A percentile compares a stretch with the other conserved stretches of the same genome.
Evolutionary conservation across 2,888 invertebrate species (phyloP).

Genomic region (Branchipolynoe longqiensis): DNA sequence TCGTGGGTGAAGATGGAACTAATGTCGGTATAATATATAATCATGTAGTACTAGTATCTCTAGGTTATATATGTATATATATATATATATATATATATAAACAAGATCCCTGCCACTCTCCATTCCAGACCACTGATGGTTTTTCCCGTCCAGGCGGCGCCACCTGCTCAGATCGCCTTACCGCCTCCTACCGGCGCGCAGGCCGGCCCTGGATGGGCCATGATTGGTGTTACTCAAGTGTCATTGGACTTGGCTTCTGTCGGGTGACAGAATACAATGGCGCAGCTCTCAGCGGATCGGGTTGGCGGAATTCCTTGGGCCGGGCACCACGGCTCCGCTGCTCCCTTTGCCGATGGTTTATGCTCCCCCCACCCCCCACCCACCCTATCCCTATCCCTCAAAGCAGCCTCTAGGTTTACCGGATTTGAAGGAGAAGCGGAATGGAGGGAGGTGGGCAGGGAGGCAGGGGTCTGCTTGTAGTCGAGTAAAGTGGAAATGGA

Average conservation of each 20-base stretch:
- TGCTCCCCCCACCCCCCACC: too few relatives aligned
- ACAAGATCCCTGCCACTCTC: slow-evolving; percentile 24
- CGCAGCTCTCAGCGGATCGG: slow-evolving; percentile 20
- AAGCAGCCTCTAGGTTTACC: slow-evolving; percentile 29
- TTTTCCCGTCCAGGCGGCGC: neutral
- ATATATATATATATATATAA: too few relatives aligned
- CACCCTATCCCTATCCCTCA: too few relatives aligned
- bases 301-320: neutral
- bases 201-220: neutral
- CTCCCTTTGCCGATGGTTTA: too few relatives aligned
- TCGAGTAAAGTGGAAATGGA: neutral
- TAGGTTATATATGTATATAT: too few relatives aligned
- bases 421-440: slow-evolving; percentile 25
- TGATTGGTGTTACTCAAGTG: slow-evolving; percentile 47
- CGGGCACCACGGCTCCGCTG: neutral
- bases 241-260: slow-evolving; percentile 32
- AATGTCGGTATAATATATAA: too few relatives aligned
- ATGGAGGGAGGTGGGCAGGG: too few relatives aligned
- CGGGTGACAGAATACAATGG: slow-evolving; percentile 19
- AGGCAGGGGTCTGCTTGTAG: too few relatives aligned
- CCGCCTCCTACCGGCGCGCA: neutral
- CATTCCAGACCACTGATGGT: slow-evolving; percentile 12
- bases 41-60: too few relatives aligned
- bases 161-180: slow-evolving; percentile 32
- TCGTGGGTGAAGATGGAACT: too few relatives aligned